Evolutionary conservation across 1,140 invertebrate species (phyloP).

Genomic region (Anastrepha ludens): DNA sequence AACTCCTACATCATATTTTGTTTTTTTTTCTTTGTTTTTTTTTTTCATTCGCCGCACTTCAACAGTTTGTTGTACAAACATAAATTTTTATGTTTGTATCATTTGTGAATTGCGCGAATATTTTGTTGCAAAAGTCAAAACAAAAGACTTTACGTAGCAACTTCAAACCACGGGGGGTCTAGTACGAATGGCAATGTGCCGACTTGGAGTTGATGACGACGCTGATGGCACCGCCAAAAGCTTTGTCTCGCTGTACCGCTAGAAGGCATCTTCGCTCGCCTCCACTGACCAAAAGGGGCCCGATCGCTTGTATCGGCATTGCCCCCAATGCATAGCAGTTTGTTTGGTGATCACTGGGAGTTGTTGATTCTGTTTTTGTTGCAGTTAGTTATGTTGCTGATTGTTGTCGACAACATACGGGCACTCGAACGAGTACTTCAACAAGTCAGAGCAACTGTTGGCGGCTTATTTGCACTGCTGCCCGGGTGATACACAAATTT

Average conservation of each 20-base stretch:
- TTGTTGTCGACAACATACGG: conserved; percentile 33
- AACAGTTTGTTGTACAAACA: conserved; percentile 45
- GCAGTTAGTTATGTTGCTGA: conserved; percentile 30
- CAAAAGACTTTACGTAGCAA: conserved; percentile 30
- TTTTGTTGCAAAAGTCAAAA: conserved; percentile 44
- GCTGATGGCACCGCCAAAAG: conserved; percentile 38
- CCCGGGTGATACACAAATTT: neutral
- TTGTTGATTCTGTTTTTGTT: conserved; percentile 20
- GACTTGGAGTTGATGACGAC: conserved; percentile 5
- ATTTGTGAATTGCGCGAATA: conserved; percentile 48
- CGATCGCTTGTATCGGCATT: conserved; percentile 7
- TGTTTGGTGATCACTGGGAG: conserved; percentile 15
- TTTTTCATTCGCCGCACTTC: neutral
- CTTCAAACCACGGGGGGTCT: conserved; percentile 30
- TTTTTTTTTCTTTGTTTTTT: neutral
- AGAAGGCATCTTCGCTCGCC: neutral
- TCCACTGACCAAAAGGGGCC: neutral
- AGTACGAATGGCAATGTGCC: neutral
- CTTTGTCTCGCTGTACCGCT: conserved; percentile 1
- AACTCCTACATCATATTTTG: neutral
- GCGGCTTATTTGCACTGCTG: conserved; percentile 15
- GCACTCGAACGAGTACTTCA: neutral
- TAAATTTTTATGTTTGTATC: conserved; percentile 51
- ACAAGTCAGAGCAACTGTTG: neutral
- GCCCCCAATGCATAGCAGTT: neutral